These are phyloP conservation scores for Galagoides demidoff DNA, from an alignment of 2,797 vertebrate genomes.

Conservation along the genomic window DNA sequence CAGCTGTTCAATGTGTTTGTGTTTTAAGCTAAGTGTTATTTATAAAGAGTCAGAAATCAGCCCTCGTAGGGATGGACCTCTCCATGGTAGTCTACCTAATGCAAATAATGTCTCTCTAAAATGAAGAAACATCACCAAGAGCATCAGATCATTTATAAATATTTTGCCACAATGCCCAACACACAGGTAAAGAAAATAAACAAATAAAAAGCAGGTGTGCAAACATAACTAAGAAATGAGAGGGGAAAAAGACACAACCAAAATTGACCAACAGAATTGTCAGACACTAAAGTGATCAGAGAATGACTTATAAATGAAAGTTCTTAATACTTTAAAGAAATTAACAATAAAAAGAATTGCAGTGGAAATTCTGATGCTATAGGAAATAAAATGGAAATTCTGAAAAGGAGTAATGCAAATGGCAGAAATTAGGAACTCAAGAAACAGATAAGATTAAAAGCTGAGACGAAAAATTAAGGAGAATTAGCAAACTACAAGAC, in stretches of 20 bases:
- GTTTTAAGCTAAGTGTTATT: neutral
- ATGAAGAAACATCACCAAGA: neutral
- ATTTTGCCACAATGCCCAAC: neutral
- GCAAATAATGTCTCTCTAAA: neutral
- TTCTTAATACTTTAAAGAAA: neutral
- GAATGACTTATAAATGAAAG: neutral
- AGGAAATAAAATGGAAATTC: neutral
- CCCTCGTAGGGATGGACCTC: neutral
- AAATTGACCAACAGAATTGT: neutral
- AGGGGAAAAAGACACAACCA: neutral
- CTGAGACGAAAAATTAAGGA: neutral
- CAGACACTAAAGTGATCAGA: too few species aligned
- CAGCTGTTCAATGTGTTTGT: neutral
- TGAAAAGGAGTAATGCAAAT: neutral
- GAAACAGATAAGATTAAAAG: neutral
- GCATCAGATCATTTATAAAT: neutral
- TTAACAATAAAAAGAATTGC: neutral
- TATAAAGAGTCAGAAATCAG: neutral
- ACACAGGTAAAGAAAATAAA: neutral
- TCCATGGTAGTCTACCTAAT: neutral
- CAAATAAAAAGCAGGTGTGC: too few species aligned
- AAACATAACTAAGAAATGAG: neutral
- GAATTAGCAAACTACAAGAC: neutral
- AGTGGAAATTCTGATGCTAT: neutral
- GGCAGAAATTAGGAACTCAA: neutral